phyloP scores from a whole-genome alignment of 2,113 vertebrate genomes.

The Rostratula benghalensis region DNA sequence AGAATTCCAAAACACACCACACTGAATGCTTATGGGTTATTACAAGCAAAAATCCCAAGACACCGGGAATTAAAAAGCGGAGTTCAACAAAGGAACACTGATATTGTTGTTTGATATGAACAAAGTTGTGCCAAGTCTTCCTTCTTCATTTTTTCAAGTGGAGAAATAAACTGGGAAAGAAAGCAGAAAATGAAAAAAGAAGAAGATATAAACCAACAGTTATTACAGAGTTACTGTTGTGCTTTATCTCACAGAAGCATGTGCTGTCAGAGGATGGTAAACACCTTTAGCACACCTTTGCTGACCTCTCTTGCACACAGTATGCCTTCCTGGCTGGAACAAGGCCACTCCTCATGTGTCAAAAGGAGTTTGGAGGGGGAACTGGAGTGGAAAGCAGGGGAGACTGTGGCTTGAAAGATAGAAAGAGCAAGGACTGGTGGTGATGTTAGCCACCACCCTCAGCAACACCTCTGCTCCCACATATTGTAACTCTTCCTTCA shows the following conservation, averaged over 20 bases:
- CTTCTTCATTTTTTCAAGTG: constrained; percentile 62
- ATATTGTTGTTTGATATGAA: constrained; percentile 54
- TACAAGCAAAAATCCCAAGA: constrained; percentile 69
- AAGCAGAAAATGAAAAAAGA: constrained; percentile 10
- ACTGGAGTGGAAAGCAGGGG: background rate
- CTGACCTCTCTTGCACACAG: background rate
- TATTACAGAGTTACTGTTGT: background rate
- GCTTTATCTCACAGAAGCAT: background rate
- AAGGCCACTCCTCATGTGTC: background rate
- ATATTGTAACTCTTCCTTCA: background rate
- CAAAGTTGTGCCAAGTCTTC: constrained; percentile 62
- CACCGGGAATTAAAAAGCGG: constrained; percentile 60
- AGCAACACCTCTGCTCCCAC: background rate
- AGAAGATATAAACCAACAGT: background rate
- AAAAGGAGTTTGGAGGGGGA: background rate
- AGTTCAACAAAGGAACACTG: constrained; percentile 70
- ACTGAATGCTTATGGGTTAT: constrained; percentile 63
- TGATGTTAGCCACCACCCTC: background rate
- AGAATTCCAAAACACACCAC: constrained; percentile 66
- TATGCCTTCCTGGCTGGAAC: background rate
- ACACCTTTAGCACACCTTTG: background rate
- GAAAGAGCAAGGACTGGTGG: background rate
- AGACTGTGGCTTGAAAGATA: background rate
- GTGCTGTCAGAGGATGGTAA: background rate
- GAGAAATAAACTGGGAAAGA: constrained; percentile 73